phyloP scores from a whole-genome alignment of 64 coral and sea anemone species.

The Astreopora myriophthalma region DNA sequence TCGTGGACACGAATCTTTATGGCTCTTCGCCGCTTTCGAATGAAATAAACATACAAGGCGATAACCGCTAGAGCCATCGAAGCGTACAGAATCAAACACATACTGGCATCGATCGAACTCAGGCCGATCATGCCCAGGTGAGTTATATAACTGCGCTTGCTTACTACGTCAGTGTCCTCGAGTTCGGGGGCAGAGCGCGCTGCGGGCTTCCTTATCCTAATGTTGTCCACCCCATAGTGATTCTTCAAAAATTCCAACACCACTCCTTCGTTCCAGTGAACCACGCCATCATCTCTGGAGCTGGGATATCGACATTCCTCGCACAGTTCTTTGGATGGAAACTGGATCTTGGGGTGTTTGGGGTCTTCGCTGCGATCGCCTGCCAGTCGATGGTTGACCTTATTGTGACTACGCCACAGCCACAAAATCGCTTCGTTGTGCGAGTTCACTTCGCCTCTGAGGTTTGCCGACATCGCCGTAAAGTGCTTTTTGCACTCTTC shows the following conservation, averaged over 20 bases:
- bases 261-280: constrained; percentile 80
- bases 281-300: background rate
- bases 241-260: constrained; percentile 87
- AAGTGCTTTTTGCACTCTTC: constrained; percentile 83
- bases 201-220: constrained; percentile 60
- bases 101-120: constrained; percentile 84
- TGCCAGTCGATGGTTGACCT: constrained; percentile 81
- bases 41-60: constrained; percentile 91
- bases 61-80: constrained; percentile 73
- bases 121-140: constrained; percentile 73
- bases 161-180: constrained; percentile 92
- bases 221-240: constrained; percentile 92
- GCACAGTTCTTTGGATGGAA: constrained; percentile 76
- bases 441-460: constrained; percentile 72
- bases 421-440: constrained; percentile 88
- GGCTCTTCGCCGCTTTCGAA: constrained; percentile 64
- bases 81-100: constrained; percentile 91
- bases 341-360: constrained; percentile 80
- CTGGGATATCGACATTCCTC: constrained; percentile 51
- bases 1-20: constrained; percentile 83
- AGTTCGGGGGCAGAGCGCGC: constrained; percentile 51
- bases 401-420: constrained; percentile 93
- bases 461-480: constrained; percentile 67
- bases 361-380: constrained; percentile 82
- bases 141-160: constrained; percentile 51